Percentiles rank a stretch among this genome's conserved stretches.
These are phyloP conservation scores for Apodemia duryi DNA, from an alignment of 2,888 invertebrate species.

Conservation along the genomic window DNA sequence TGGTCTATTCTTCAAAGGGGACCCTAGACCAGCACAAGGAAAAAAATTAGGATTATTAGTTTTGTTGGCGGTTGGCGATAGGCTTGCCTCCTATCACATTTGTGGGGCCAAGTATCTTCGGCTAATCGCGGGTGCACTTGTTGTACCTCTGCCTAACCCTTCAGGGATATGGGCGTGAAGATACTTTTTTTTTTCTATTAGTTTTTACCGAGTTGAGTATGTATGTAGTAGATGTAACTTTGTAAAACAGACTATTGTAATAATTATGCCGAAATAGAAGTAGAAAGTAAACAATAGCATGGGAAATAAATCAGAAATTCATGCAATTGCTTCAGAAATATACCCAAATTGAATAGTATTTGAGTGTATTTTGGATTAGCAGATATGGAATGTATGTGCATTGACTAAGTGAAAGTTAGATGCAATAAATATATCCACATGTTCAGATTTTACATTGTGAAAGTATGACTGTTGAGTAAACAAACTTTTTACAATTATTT, in stretches of 20 bases:
- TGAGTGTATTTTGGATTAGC: not conserved
- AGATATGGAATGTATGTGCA: not conserved
- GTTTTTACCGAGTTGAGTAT: too few relatives aligned
- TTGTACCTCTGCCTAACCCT: too few relatives aligned
- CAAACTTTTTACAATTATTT: not conserved
- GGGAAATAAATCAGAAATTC: conserved; percentile 1
- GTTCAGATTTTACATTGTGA: not conserved
- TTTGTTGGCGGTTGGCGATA: too few relatives aligned
- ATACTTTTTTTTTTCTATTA: too few relatives aligned
- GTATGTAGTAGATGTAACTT: too few relatives aligned
- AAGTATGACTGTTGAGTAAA: not conserved
- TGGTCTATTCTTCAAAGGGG: too few relatives aligned
- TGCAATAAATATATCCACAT: conserved; percentile 6
- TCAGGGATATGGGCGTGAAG: too few relatives aligned
- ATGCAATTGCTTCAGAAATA: not conserved
- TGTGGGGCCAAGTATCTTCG: too few relatives aligned
- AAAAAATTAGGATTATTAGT: too few relatives aligned
- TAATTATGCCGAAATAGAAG: not conserved
- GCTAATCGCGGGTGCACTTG: too few relatives aligned
- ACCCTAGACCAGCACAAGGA: too few relatives aligned
- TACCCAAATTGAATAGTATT: not conserved
- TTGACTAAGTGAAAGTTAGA: conserved; percentile 5
- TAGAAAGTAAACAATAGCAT: conserved; percentile 7
- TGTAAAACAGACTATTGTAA: not conserved
- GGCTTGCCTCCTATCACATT: too few relatives aligned